Conservation (phyloP, 2,888 invertebrate species). For the Chesias legatella region DNA sequence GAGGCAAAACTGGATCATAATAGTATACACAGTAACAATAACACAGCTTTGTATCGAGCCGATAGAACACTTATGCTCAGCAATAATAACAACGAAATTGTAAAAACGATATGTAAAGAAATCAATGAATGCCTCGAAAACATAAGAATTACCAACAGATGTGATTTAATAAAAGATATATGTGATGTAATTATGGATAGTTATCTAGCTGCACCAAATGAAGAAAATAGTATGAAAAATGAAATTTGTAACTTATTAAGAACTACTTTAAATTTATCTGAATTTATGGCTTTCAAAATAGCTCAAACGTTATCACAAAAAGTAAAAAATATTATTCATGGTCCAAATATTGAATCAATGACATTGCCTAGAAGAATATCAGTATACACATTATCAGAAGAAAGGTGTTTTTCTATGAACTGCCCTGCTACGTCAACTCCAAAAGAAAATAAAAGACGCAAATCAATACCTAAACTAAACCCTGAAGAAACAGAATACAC, state of each 20-base stretch:
- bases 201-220: conserved; percentile 9
- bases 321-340: conserved; percentile 2
- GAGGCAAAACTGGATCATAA: conserved; percentile 3
- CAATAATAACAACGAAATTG: conserved; percentile 1
- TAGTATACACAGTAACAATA: neutral
- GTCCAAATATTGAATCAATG: conserved; percentile 3
- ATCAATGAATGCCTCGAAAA: conserved; percentile 16
- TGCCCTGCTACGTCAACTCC: conserved; percentile 41
- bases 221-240: conserved; percentile 11
- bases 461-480: conserved; percentile 33
- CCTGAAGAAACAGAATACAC: conserved; percentile 39
- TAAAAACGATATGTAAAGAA: conserved; percentile 3
- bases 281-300: conserved; percentile 24
- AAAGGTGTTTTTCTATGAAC: conserved; percentile 11
- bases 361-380: conserved; percentile 25
- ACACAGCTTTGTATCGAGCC: conserved; percentile 1
- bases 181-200: conserved; percentile 9
- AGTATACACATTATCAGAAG: conserved; percentile 35
- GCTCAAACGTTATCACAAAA: conserved; percentile 13
- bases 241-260: conserved; percentile 23
- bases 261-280: conserved; percentile 17
- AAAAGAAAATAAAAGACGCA: conserved; percentile 28
- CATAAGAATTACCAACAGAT: conserved; percentile 3
- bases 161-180: conserved; percentile 11
- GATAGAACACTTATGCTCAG: neutral